Percentiles rank a stretch among this genome's conserved stretches.
Conservation (phyloP, 2,888 invertebrate species). For the Eudemis profundana region DNA sequence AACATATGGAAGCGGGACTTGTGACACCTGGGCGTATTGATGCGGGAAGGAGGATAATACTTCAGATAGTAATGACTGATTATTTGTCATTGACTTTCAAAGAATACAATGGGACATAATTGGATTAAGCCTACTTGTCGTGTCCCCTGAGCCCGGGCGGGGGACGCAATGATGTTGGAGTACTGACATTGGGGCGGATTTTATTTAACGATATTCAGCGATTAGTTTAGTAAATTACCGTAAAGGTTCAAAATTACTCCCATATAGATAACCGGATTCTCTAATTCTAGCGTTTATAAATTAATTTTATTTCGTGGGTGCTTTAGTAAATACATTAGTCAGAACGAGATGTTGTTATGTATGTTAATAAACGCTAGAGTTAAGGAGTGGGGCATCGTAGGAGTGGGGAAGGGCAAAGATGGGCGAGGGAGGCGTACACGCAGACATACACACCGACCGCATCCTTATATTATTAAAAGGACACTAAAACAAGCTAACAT, state of each 20-base stretch:
- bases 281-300: not conserved
- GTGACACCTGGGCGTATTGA: no score
- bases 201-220: not conserved
- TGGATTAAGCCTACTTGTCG: no score
- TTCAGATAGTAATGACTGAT: no score
- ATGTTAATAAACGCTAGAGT: no score
- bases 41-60: no score
- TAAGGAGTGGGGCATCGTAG: no score
- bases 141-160: not conserved
- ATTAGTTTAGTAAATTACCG: slow-evolving; percentile 13
- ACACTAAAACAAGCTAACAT: slow-evolving; percentile 54
- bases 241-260: slow-evolving; percentile 5
- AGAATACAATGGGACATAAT: no score
- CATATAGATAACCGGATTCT: not conserved
- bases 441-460: slow-evolving; percentile 47
- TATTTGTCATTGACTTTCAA: no score
- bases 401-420: not conserved
- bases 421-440: slow-evolving; percentile 26
- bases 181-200: not conserved
- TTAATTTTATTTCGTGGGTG: not conserved
- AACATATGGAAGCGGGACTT: no score
- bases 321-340: no score
- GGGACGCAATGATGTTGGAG: not conserved
- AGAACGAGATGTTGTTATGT: no score
- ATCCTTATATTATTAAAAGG: slow-evolving; percentile 42